Conservation (phyloP, 2,113 vertebrate species). For the Passer domesticus region DNA sequence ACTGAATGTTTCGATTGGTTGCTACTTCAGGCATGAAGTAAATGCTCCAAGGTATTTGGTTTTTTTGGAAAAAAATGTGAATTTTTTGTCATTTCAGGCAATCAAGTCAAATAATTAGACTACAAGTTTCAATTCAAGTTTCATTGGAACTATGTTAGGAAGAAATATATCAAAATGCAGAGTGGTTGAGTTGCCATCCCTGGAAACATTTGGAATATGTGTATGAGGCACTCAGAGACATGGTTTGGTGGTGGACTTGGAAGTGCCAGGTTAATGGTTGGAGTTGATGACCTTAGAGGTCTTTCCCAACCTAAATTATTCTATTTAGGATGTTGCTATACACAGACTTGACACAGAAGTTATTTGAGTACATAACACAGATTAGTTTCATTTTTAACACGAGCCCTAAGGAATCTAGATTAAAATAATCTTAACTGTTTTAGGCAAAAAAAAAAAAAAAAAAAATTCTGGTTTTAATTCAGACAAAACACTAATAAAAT, state of each 20-base stretch:
- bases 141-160: background rate
- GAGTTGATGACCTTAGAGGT: background rate
- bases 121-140: background rate
- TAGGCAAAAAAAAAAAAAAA: background rate
- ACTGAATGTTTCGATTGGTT: background rate
- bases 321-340: background rate
- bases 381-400: background rate
- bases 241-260: background rate
- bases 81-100: background rate
- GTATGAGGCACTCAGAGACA: too few species aligned
- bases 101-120: background rate
- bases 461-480: background rate
- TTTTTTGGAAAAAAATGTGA: fast-evolving
- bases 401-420: background rate
- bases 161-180: background rate
- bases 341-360: background rate
- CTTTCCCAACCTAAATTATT: background rate
- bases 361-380: background rate
- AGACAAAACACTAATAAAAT: background rate
- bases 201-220: background rate
- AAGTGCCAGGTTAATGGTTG: background rate
- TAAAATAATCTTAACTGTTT: background rate
- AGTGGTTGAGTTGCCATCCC: background rate
- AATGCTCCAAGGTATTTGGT: fast-evolving
- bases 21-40: background rate